phyloP scores from a whole-genome alignment of 2,113 vertebrate genomes.

The Nerophis lumbriciformis region DNA sequence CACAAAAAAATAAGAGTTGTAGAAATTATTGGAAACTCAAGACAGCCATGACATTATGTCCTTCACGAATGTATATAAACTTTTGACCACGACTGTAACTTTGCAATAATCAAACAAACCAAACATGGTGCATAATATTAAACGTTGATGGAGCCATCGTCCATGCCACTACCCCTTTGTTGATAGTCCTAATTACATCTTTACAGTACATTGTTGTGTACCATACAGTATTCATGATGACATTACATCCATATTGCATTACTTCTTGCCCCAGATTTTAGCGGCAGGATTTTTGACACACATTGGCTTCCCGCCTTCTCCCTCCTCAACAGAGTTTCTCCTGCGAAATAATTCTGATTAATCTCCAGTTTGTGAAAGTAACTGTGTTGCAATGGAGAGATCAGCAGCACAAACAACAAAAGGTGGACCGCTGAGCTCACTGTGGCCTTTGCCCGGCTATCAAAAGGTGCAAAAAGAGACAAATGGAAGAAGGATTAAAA shows the following conservation, averaged over 20 bases:
- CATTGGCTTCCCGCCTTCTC: conserved; percentile 29
- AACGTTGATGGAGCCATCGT: conserved; percentile 20
- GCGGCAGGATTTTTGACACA: conserved; percentile 54
- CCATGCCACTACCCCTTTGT: conserved; percentile 24
- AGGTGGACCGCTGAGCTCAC: conserved; percentile 28
- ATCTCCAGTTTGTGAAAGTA: conserved; percentile 25
- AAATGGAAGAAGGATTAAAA: conserved; percentile 40
- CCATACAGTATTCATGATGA: conserved; percentile 52
- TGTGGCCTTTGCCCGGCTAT: conserved; percentile 14
- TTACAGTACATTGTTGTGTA: conserved; percentile 44
- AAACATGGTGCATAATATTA: no score
- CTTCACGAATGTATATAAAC: no score
- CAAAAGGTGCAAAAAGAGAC: conserved; percentile 35
- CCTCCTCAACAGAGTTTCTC: conserved; percentile 22
- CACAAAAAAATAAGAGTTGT: no score
- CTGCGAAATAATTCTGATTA: conserved; percentile 28
- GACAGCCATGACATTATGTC: no score
- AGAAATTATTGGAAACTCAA: no score
- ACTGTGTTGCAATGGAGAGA: conserved; percentile 31
- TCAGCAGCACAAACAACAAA: conserved; percentile 46
- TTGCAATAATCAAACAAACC: no score
- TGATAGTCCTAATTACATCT: conserved; percentile 45
- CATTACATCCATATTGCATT: conserved; percentile 64
- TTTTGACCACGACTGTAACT: no score
- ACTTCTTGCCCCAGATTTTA: conserved; percentile 59